phyloP scores from a whole-genome alignment of 2,113 vertebrate genomes.

The Synodontis membranacea region DNA sequence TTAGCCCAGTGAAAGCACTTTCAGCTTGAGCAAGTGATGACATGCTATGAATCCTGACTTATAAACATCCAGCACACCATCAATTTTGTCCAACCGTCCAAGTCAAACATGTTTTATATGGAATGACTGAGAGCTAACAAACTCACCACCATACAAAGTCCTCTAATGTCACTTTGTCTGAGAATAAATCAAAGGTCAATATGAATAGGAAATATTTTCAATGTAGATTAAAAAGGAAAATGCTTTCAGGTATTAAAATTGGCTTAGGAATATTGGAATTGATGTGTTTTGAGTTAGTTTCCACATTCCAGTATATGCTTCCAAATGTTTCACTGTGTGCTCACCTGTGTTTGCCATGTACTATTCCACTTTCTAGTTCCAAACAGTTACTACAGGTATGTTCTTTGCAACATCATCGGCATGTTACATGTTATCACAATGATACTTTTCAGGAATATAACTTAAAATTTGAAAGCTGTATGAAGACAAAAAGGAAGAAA shows the following conservation, averaged over 20 bases:
- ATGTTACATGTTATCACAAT: too few relatives aligned
- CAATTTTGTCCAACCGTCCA: slow-evolving; percentile 53
- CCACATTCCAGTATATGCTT: not conserved
- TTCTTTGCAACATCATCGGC: too few relatives aligned
- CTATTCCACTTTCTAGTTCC: too few relatives aligned
- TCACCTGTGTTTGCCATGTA: too few relatives aligned
- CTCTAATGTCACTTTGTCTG: slow-evolving; percentile 46
- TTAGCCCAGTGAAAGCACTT: slow-evolving; percentile 36
- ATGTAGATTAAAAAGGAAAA: slow-evolving; percentile 11
- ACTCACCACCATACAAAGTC: slow-evolving; percentile 36
- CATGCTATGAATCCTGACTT: slow-evolving; percentile 60
- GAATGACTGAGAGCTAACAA: slow-evolving; percentile 43
- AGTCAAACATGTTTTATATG: slow-evolving; percentile 60
- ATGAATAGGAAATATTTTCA: slow-evolving; percentile 13
- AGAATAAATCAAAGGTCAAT: slow-evolving; percentile 48
- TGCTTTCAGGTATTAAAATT: not conserved
- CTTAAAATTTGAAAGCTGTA: too few relatives aligned
- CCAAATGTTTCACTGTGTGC: too few relatives aligned
- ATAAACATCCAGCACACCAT: slow-evolving; percentile 57
- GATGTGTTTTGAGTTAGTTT: not conserved
- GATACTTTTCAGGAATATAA: too few relatives aligned
- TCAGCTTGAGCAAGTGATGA: slow-evolving; percentile 60
- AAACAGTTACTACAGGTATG: too few relatives aligned
- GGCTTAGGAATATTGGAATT: slow-evolving; percentile 2
- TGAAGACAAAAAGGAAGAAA: too few relatives aligned